Evolutionary conservation across 1,140 invertebrate genomes (phyloP), one percentile per base, ranked within the genome.

Genomic region (Antheraea pernyi): DNA sequence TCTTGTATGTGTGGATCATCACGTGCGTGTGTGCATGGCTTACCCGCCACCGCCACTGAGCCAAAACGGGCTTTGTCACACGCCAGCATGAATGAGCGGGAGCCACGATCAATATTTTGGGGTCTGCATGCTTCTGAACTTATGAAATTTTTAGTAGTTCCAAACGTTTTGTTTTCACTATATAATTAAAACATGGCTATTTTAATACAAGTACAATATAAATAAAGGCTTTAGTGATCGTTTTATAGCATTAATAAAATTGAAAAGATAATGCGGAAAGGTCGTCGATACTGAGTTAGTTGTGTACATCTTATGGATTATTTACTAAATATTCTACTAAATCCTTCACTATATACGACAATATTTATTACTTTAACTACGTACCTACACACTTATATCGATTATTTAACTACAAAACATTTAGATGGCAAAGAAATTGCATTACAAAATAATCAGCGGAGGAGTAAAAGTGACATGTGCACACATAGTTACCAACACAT

Each of bases 71-170:
- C 85, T 88, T 89, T 89, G 86, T 90, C 86, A 86, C 84, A 83
- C 84, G 79, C 80, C 72, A 69, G 81, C 84, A 85, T 86, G 89
- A 88, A 88, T 88, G 89, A 86, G 87, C 80, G 81, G 82, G 85
- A 84, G 82, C 78, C 78, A 77, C 82, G 89, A 91, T 91, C 89
- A 86, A 91, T 91, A 91, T 89, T 90, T 88, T 89, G 85, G 85
- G 86, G 86, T 85, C 82, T 80, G 79, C 81, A 80, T 83, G 78
- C 83, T 80, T 72, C 69, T 82, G 73, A 81, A 84, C 85, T 89
- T 85, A 88, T 91, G 83, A 89, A 90, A 86, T 90, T 91, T 91
- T 91, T 90, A 89, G 85, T 88, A 88, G 85, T 85, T 74, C 81
- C 82, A 87, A 85, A 84, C 81, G 76, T 60, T 73, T 77, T 69